Evolutionary conservation across 2,888 invertebrate genomes (phyloP).

Genomic region (Cantharis flavilabris): DNA sequence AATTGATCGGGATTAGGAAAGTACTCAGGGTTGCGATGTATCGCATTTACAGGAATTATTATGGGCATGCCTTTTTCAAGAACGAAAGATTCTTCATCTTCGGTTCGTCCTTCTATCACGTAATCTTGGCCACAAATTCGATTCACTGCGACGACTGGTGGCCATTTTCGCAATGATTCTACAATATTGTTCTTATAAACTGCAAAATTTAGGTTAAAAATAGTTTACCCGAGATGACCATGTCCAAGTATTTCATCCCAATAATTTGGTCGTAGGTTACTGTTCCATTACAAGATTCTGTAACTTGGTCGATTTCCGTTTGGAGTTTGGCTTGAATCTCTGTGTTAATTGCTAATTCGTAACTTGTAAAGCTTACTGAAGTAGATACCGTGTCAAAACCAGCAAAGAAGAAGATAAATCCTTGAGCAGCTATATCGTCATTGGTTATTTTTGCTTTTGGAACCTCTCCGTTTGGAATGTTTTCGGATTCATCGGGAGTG

Average conservation of each 20-base stretch:
- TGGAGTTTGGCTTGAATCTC: constrained; percentile 1
- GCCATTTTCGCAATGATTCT: constrained; percentile 43
- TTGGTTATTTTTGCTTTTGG: not conserved
- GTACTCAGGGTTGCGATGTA: too few relatives aligned
- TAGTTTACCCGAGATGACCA: constrained; percentile 51
- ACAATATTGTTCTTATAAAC: constrained; percentile 22
- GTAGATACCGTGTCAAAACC: not conserved
- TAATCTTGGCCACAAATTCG: too few relatives aligned
- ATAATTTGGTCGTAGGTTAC: not conserved
- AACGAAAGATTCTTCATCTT: too few relatives aligned
- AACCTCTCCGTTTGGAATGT: not conserved
- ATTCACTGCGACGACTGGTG: too few relatives aligned
- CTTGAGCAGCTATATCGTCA: constrained; percentile 6
- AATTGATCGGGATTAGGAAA: too few relatives aligned
- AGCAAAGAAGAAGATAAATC: not conserved
- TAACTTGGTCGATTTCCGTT: not conserved
- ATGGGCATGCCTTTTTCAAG: too few relatives aligned
- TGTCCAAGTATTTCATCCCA: constrained; percentile 56
- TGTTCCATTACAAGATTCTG: not conserved
- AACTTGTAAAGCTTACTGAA: not conserved
- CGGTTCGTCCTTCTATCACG: too few relatives aligned
- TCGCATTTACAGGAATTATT: too few relatives aligned
- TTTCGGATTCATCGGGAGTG: not conserved
- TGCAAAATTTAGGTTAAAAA: not conserved
- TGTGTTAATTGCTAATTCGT: not conserved